phyloP scores from a whole-genome alignment of 2,113 vertebrate genomes.

The Mormyrus lacerda region DNA sequence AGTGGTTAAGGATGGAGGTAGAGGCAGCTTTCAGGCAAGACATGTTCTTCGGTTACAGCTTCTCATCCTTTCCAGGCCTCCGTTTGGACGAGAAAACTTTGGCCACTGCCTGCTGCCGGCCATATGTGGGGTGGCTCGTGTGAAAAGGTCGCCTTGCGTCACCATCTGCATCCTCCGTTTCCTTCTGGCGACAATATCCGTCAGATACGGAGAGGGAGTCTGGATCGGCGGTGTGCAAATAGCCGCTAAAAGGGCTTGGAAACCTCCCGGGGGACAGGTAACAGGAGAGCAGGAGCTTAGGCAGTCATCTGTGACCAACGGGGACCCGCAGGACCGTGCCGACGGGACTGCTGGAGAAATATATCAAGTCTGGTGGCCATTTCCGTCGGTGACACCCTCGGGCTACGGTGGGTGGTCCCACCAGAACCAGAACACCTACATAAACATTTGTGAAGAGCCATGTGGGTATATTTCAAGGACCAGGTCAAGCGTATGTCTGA shows the following conservation, averaged over 20 bases:
- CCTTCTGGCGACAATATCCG: not conserved
- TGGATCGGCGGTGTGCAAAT: no score
- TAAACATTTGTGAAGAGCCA: not conserved
- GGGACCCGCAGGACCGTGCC: not conserved
- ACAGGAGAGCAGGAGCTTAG: not conserved
- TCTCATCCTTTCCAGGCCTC: not conserved
- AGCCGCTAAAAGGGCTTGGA: not conserved
- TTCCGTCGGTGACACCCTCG: not conserved
- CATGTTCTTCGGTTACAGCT: not conserved
- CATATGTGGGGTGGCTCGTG: not conserved
- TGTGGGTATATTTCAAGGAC: not conserved
- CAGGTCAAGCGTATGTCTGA: not conserved
- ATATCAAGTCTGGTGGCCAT: not conserved
- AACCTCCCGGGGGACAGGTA: not conserved
- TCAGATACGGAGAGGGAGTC: not conserved
- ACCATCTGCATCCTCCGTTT: not conserved
- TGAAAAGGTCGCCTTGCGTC: not conserved
- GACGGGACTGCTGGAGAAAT: not conserved
- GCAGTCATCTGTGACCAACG: not conserved
- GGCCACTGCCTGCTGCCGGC: not conserved
- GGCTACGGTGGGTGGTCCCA: not conserved
- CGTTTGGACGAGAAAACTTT: not conserved
- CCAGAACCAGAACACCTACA: not conserved
- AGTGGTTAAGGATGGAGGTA: not conserved
- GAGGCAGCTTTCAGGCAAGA: not conserved